Conservation (phyloP, 2,797 vertebrate genomes). For the Acipenser ruthenus region DNA sequence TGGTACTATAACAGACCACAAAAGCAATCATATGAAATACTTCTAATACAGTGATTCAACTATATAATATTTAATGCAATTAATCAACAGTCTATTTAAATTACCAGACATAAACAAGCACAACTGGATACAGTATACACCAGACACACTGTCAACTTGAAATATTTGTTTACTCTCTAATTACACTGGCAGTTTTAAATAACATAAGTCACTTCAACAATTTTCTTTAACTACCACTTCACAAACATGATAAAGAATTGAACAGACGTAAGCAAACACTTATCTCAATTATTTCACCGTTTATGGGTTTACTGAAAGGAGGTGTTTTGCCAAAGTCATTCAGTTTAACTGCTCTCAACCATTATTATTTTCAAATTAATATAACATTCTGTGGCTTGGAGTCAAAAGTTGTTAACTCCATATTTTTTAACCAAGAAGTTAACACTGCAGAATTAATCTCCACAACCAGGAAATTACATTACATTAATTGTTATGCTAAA, state of each 20-base stretch:
- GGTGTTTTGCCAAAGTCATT: conserved; percentile 6
- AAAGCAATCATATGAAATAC: no score
- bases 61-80: neutral
- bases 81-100: conserved; percentile 6
- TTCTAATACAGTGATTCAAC: no score
- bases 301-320: neutral
- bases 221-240: conserved; percentile 14
- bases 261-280: conserved; percentile 5
- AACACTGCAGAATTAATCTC: no score
- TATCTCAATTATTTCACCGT: neutral
- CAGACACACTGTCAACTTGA: conserved; percentile 13
- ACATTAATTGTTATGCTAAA: no score
- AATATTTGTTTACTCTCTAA: conserved; percentile 4
- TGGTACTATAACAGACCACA: no score
- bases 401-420: no score
- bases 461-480: no score
- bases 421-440: no score
- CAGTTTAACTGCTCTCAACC: conserved; percentile 1
- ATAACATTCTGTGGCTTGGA: no score
- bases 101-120: conserved; percentile 8
- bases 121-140: conserved; percentile 5
- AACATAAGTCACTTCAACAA: conserved; percentile 6
- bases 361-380: neutral
- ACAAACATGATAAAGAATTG: conserved; percentile 11
- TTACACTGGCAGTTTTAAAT: conserved; percentile 3